Percentiles rank a stretch among this genome's conserved stretches.
Evolutionary conservation across 1,140 invertebrate genomes (phyloP).

Genomic region (Phymorhynchus buccinoides): DNA sequence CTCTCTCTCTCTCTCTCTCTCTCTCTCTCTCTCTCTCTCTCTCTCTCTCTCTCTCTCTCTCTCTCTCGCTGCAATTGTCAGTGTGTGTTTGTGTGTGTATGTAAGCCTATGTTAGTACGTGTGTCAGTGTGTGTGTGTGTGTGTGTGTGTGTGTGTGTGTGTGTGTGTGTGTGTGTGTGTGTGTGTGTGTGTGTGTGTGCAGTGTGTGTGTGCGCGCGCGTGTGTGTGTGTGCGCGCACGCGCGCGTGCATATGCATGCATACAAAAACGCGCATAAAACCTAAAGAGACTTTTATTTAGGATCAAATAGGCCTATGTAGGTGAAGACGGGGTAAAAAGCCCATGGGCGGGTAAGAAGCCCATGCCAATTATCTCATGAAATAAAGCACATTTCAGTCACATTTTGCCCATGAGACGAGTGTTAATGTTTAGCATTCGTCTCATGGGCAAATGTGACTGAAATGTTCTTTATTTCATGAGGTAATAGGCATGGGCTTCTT

Average conservation of each 20-base stretch:
- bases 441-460: too few species aligned
- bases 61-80: neutral
- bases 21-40: conserved; percentile 26
- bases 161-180: neutral
- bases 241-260: neutral
- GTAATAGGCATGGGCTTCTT: too few species aligned
- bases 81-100: conserved; percentile 12
- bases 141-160: neutral
- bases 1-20: neutral
- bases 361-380: too few species aligned
- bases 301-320: too few species aligned
- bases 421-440: too few species aligned
- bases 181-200: neutral
- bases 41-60: conserved; percentile 15
- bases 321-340: too few species aligned
- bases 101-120: neutral
- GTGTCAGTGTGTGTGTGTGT: neutral
- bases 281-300: too few species aligned
- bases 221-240: neutral
- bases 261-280: too few species aligned
- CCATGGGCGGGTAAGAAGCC: too few species aligned
- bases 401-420: too few species aligned
- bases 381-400: too few species aligned
- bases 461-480: too few species aligned
- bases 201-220: neutral